Evolutionary conservation across 2,888 invertebrate species (phyloP), one percentile per base, ranked within the genome.

Genomic region (Acleris sparsana): DNA sequence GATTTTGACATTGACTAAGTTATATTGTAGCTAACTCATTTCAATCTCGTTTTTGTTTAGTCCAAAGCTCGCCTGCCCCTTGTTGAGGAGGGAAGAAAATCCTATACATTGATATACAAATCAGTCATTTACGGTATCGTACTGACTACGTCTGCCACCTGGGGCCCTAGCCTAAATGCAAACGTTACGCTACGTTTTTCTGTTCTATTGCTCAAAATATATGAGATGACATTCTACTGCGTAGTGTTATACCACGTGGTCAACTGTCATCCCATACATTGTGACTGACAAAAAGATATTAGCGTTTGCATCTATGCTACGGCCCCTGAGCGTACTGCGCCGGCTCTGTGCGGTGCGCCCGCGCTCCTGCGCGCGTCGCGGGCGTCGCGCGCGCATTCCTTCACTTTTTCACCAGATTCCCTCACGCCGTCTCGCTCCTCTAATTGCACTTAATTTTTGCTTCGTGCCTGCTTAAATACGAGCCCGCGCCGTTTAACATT

Each of bases 391-490:
- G 79, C 73, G 82, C 84, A 89, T 89, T 81, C 91, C 86, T 66
- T 67, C 68, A 73, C 77, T 89, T 91, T 90, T 87, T 87, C 79
- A 74, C 75, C 78, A 82, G 84, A 90, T 90, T 83, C 88, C 82
- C 75, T 76, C 83, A 80, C 86, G 85, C 88, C 85, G 87, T 81
- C 82, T 82, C 84, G 81, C 84, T 78, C 84, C 76, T 84, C 86
- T 91, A 90, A 90, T 90, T 89, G 84, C 84, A 82, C 84, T 88
- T 89, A 89, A 91, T 91, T 90, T 85, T 78, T 85, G 73, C 85
- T 84, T 83, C 88, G 85, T 87, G 88, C 87, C 81, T 88, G 83
- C 82, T 88, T 89, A 88, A 89, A 89, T 88, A 87, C 84, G 75
- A 73, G 73, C 74, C 76, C 68, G 77, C 73, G 78, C 77, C 79